Percentiles rank a stretch among this genome's conserved stretches.
Evolutionary conservation across 2,797 vertebrate genomes (phyloP).

Genomic region (Todus mexicanus): DNA sequence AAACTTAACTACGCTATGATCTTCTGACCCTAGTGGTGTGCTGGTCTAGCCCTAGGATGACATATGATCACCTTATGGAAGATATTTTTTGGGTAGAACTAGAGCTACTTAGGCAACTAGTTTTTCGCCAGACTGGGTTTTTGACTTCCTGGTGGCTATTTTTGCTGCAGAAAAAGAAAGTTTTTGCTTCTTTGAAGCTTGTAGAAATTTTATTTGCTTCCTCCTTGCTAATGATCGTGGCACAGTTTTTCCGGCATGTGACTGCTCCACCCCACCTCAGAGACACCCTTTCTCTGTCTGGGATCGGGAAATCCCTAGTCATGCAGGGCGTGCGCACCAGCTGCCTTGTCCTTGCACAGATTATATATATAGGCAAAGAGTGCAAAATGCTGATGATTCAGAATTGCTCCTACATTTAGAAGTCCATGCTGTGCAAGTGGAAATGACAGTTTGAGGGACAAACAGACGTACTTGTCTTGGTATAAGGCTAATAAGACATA

Average conservation of each 20-base stretch:
- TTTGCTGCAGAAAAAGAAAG: not conserved
- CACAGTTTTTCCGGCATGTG: not conserved
- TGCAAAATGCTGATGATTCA: not conserved
- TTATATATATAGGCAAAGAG: not conserved
- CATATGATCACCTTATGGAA: not conserved
- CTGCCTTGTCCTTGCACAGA: not conserved
- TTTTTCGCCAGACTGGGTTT: not conserved
- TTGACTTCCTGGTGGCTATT: not conserved
- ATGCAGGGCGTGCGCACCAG: not conserved
- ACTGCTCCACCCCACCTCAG: not conserved
- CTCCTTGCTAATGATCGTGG: not conserved
- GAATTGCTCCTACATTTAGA: not conserved
- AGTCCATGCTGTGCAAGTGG: not conserved
- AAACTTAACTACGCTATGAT: not conserved
- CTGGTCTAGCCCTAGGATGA: not conserved
- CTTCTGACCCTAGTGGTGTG: not conserved
- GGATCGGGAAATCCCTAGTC: not conserved
- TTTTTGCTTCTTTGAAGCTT: not conserved
- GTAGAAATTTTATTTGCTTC: not conserved
- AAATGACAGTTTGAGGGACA: not conserved
- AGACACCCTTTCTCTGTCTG: not conserved
- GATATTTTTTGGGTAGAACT: not conserved
- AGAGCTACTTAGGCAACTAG: not conserved
- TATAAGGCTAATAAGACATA: not conserved
- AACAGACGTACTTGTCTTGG: rapidly evolving